Evolutionary conservation across 2,113 vertebrate genomes (phyloP).

Genomic region (Python bivittatus): DNA sequence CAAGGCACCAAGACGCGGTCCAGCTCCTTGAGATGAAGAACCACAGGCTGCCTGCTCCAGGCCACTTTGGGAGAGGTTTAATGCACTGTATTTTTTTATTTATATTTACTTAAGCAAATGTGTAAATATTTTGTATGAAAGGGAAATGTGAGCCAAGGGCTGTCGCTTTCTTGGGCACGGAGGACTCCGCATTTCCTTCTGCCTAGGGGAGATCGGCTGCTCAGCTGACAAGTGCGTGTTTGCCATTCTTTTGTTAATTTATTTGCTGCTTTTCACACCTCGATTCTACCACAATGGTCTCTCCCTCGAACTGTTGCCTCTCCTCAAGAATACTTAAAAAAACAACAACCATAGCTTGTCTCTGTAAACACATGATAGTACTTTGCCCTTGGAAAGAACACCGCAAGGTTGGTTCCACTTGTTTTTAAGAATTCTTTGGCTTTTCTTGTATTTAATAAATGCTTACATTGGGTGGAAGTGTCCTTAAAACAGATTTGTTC

Average conservation of each 20-base stretch:
- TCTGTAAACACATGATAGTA: accelerated
- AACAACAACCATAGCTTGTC: neutral
- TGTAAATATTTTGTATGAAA: conserved; percentile 4
- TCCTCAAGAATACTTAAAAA: neutral
- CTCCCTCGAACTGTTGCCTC: accelerated
- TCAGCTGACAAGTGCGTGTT: neutral
- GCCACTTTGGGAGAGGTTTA: neutral
- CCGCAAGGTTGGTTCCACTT: neutral
- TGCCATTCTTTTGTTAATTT: neutral
- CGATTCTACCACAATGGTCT: accelerated
- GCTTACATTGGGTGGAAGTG: conserved; percentile 3
- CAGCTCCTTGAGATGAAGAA: accelerated
- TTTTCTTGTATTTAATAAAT: conserved; percentile 34
- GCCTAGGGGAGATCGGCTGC: neutral
- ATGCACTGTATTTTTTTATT: neutral
- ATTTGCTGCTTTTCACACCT: neutral
- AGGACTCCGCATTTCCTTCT: accelerated
- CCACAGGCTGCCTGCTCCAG: neutral
- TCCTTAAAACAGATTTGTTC: conserved; percentile 4
- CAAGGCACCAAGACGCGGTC: accelerated
- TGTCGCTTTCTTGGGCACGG: accelerated
- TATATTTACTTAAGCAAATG: neutral
- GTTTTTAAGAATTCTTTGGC: conserved; percentile 7
- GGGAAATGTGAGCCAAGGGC: neutral
- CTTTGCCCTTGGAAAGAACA: neutral